Evolutionary conservation across 2,888 invertebrate genomes (phyloP).

Genomic region (Encarsia formosa): DNA sequence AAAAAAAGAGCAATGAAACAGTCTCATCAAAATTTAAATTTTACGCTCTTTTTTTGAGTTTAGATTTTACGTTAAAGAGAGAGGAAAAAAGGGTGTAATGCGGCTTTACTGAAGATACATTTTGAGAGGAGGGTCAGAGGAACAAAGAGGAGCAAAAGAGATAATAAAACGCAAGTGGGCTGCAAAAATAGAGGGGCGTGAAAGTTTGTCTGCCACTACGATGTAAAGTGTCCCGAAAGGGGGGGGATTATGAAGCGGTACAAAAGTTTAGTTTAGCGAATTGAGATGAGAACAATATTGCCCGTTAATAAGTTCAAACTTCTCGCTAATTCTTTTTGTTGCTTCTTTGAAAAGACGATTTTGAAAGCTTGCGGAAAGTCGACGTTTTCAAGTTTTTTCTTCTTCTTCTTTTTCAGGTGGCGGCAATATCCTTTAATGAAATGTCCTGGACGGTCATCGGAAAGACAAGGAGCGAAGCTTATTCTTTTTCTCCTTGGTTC

Average conservation of each 20-base stretch:
- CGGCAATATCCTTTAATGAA: conserved; percentile 40
- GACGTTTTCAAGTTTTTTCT: conserved; percentile 9
- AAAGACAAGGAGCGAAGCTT: conserved; percentile 8
- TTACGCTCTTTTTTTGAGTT: conserved; percentile 8
- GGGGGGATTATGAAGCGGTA: too few species aligned
- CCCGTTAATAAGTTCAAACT: conserved; percentile 1
- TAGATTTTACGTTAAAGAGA: neutral
- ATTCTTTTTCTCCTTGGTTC: conserved; percentile 30
- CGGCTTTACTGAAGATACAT: neutral
- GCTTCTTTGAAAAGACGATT: neutral
- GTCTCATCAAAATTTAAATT: conserved; percentile 21
- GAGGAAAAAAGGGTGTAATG: conserved; percentile 5
- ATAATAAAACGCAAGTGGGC: neutral
- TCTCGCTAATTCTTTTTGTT: neutral
- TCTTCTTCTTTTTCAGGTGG: neutral
- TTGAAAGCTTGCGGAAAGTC: conserved; percentile 18
- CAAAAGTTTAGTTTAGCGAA: conserved; percentile 1
- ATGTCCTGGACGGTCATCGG: conserved; percentile 28
- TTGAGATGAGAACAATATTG: conserved; percentile 9
- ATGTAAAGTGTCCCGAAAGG: too few species aligned
- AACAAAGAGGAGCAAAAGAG: neutral
- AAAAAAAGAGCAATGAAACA: conserved; percentile 16
- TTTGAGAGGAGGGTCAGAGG: neutral
- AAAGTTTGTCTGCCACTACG: too few species aligned
- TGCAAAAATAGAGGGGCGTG: conserved; percentile 1